Base-by-base conservation (phyloP, 2,888 invertebrate genomes). In the Linnaemya tessellans region DNA sequence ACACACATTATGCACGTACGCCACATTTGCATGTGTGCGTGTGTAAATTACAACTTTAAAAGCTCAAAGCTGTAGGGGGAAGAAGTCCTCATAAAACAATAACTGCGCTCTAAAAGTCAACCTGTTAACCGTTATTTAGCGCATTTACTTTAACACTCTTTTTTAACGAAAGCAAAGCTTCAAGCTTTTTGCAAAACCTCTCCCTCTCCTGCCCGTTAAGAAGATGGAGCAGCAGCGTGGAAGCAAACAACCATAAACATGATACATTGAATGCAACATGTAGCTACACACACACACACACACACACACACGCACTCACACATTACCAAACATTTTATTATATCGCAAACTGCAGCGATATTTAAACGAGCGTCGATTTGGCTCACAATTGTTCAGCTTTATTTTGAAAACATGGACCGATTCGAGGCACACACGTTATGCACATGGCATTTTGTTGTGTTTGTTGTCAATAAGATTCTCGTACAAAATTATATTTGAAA, bases 61-160 rank as follows among this genome's bases (percentile, higher is more conserved):
- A 75, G 56, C 58, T 74, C 18, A 46, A 74, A 81, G 78, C 74
- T 81, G 65, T 18, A 54, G 65, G 35, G n/a, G 35, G 9, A 78
- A 67, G 9, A 78, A 67, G 46, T 67, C 77, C 77, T 80, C 67
- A 62, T 60, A 62, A 43, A 56, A 74, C 20, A 20, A 73, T 64
- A 74, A 0, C 20, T 46, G n/a, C 9, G 20, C 77, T 77, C 82
- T 71, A 65, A 49, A 62, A 82, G 13, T n/a, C 20, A 20, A 43
- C 13, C 18, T 78, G 65, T 83, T 62, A 56, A 83, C 83, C 83
- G 83, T 79, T 79, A 83, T 73, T 78, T 78, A 35, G 9, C 3
- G 22, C 56, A 41, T 58, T 18, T 20, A 30, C 35, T 11, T 13
- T 11, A 38, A 67, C 18, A 67, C n/a, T 38, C 13, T 68, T 20